Evolutionary conservation across 2,113 vertebrate species (phyloP), one percentile per base, ranked within the genome.

Genomic region (Melanostigma gelatinosum): DNA sequence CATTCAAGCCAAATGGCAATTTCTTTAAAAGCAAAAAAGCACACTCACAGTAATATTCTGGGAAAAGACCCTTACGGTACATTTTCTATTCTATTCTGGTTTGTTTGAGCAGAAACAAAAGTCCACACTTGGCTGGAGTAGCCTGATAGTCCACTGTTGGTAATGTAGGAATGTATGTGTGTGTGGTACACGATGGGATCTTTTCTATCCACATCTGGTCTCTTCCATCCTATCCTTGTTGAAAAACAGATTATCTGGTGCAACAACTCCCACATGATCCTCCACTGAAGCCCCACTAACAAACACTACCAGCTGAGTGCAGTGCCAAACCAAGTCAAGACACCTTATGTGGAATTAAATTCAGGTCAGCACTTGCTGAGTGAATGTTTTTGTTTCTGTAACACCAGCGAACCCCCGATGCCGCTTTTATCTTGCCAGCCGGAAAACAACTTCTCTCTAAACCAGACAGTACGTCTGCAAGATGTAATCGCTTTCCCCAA

Each of bases 401-500:
- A 58, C 67, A 73, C 42, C 6, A 2, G 11, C 20, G 32, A 69
- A 75, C 32, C 44, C 58, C 32, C 46, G 6, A 10, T 16, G 46
- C 13, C 1, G 3, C 16, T 22, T 79, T 61, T 40, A 44, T 65
- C 60, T 77, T 1, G 1, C 72, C 38, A 61, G 62, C 34, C 6
- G 12, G 6, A 38, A 7, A 73, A 61, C 71, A 77, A 52, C 73
- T 52, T 74, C n/a, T 65, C 36, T 58, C 34, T 11, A 27, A 84
- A 82, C 72, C 75, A 74, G 44, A 42, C 13, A 63, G 54, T 24
- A 4, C 15, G 2, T 69, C 40, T 79, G 61, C 29, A 55, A 73
- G 74, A 62, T 79, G 78, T 58, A 70, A 78, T 83, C 83, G 79
- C 22, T 29, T 32, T 13, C 72, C 46, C 62, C 54, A 71, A 64